phyloP scores from a whole-genome alignment of 2,113 vertebrate species.

The Notothenia coriiceps region DNA sequence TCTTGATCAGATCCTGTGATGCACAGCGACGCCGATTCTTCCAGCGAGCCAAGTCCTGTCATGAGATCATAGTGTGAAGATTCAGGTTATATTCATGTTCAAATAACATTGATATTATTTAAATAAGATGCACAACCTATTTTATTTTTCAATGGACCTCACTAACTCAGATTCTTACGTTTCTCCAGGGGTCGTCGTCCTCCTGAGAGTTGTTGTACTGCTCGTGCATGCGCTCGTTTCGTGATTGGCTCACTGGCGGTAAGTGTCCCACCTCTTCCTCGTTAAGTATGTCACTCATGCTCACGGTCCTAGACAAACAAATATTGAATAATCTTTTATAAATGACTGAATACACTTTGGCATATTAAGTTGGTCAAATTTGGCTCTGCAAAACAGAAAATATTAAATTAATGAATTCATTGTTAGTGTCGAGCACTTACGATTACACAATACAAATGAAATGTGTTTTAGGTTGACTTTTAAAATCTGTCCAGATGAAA shows the following conservation, averaged over 20 bases:
- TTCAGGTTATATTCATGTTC: background rate
- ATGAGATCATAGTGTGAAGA: background rate
- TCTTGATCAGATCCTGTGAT: conserved; percentile 96
- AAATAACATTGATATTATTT: background rate
- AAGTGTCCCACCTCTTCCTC: conserved; percentile 87
- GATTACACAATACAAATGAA: no score
- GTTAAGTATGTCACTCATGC: conserved; percentile 94
- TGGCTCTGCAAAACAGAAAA: background rate
- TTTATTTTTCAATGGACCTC: background rate
- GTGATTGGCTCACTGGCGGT: conserved; percentile 90
- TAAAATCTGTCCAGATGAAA: no score
- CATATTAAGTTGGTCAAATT: background rate
- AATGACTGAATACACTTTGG: background rate
- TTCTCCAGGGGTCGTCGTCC: conserved; percentile 96
- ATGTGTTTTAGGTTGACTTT: no score
- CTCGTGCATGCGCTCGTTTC: conserved; percentile 91
- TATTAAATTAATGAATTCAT: background rate
- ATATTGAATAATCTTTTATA: background rate
- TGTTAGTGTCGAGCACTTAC: background rate
- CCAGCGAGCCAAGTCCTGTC: conserved; percentile 95
- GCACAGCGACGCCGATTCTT: conserved; percentile 95
- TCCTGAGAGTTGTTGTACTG: conserved; percentile 89
- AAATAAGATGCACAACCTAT: background rate
- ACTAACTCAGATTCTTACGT: conserved; percentile 83
- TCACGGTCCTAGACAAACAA: conserved; percentile 87